Evolutionary conservation across 2,797 vertebrate genomes (phyloP).

Genomic region (Sitta carolinensis): DNA sequence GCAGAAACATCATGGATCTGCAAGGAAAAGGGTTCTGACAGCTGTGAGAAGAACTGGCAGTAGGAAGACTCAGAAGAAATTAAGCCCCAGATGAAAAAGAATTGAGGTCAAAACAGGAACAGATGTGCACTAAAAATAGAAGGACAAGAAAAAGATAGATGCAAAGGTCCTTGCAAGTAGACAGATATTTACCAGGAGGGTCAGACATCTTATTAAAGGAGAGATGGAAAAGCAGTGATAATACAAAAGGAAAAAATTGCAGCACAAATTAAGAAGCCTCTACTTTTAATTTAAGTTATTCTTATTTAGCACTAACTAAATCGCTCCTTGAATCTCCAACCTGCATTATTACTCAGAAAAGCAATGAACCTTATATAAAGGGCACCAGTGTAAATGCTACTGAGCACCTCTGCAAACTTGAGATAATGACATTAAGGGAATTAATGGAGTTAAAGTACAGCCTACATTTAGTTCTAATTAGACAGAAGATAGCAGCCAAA

Average conservation of each 20-base stretch:
- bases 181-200: background rate
- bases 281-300: background rate
- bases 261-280: constrained; percentile 1
- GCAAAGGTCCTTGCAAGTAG: constrained; percentile 12
- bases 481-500: constrained; percentile 25
- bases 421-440: constrained; percentile 5
- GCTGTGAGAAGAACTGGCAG: background rate
- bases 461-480: constrained; percentile 36
- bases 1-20: background rate
- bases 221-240: constrained; percentile 27
- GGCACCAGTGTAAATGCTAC: background rate
- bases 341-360: background rate
- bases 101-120: constrained; percentile 57
- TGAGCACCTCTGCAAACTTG: background rate
- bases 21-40: background rate
- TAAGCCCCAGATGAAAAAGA: constrained; percentile 6
- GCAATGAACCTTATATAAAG: constrained; percentile 10
- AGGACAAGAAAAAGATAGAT: constrained; percentile 18
- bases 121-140: constrained; percentile 54
- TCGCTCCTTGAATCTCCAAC: background rate
- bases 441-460: constrained; percentile 7
- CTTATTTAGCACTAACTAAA: constrained; percentile 15
- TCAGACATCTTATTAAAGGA: constrained; percentile 31
- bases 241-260: background rate
- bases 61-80: constrained; percentile 20